phyloP scores from a whole-genome alignment of 2,888 invertebrate genomes.

The Geophilus truncorum region DNA sequence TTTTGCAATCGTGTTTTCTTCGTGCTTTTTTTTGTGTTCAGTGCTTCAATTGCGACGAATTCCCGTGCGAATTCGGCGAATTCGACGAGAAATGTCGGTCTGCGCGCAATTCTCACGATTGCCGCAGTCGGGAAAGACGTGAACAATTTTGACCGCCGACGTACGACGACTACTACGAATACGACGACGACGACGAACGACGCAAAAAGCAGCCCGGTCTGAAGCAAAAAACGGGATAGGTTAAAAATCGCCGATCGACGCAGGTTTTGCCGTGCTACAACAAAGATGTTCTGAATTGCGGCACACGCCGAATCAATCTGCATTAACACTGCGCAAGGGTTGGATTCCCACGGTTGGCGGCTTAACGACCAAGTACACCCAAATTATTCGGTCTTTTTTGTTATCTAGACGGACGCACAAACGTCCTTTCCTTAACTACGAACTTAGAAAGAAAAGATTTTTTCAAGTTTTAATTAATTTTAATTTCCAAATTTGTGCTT shows the following conservation, averaged over 20 bases:
- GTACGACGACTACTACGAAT: no score
- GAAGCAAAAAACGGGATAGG: no score
- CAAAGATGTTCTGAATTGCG: neutral
- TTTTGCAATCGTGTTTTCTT: neutral
- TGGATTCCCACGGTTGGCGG: no score
- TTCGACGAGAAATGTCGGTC: neutral
- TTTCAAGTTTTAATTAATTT: neutral
- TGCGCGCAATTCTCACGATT: no score
- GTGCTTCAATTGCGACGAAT: neutral
- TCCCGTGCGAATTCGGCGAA: no score
- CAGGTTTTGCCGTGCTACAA: neutral
- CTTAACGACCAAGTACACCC: no score
- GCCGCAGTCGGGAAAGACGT: no score
- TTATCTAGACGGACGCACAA: no score
- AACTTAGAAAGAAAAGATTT: neutral
- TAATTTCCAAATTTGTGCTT: neutral
- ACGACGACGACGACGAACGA: no score
- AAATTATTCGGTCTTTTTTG: no score
- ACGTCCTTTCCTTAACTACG: neutral
- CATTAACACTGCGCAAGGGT: neutral
- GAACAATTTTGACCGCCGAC: neutral
- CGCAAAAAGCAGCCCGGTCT: no score
- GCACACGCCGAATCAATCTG: neutral
- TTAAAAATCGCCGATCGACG: neutral
- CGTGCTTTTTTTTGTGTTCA: neutral